Evolutionary conservation across 2,888 invertebrate genomes (phyloP).

Genomic region (Philopedon plagiatum): DNA sequence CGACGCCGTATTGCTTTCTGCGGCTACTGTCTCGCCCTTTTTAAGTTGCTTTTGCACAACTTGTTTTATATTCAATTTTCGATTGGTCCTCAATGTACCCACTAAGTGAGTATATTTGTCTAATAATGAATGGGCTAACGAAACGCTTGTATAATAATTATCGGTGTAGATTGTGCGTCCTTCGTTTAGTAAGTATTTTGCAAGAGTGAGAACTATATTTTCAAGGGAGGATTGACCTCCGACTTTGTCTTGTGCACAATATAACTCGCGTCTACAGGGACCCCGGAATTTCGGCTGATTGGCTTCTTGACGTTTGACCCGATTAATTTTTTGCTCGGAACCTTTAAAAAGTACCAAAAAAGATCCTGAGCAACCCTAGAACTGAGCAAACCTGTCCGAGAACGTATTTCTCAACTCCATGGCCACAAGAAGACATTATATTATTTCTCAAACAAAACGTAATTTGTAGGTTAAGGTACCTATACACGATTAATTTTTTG

Average conservation of each 20-base stretch:
- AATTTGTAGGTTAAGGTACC: no score
- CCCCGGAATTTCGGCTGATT: no score
- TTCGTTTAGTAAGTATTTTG: neutral
- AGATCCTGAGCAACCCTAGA: no score
- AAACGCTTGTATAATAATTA: slow-evolving; percentile 18
- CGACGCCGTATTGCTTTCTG: slow-evolving; percentile 16
- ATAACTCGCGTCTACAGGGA: no score
- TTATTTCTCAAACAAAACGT: no score
- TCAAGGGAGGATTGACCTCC: neutral
- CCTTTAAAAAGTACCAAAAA: no score
- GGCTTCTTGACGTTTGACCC: no score
- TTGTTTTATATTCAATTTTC: slow-evolving; percentile 17
- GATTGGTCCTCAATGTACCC: slow-evolving; percentile 11
- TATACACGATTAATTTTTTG: no score
- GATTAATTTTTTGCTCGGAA: no score
- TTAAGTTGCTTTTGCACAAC: slow-evolving; percentile 10
- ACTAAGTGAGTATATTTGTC: slow-evolving; percentile 19
- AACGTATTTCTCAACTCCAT: no score
- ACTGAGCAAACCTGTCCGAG: no score
- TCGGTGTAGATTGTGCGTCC: slow-evolving; percentile 12
- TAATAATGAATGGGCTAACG: neutral
- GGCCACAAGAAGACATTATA: no score
- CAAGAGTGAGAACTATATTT: slow-evolving; percentile 13
- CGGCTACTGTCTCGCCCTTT: slow-evolving; percentile 21
- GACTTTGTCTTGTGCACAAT: slow-evolving; percentile 22